Conservation (phyloP, 2,113 vertebrate genomes). For the Cyrtonyx montezumae region DNA sequence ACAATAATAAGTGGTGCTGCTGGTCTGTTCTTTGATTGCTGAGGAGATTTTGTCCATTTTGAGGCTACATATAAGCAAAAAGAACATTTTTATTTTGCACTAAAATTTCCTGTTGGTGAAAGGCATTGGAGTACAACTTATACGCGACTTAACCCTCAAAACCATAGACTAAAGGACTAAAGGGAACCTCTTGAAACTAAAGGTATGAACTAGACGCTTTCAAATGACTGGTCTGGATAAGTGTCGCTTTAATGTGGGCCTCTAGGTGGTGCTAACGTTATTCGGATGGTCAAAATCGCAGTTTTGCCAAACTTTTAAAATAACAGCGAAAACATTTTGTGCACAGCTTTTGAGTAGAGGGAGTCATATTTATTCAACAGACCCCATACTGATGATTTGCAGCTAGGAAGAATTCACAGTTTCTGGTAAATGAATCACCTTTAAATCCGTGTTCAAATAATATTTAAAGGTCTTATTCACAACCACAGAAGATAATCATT, state of each 20-base stretch:
- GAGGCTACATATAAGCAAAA: background rate
- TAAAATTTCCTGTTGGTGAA: background rate
- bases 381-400: background rate
- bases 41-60: background rate
- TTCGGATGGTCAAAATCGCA: background rate
- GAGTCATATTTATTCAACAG: background rate
- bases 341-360: background rate
- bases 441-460: background rate
- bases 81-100: background rate
- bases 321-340: background rate
- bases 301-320: background rate
- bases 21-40: background rate
- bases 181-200: background rate
- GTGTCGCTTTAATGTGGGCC: background rate
- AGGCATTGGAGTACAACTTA: background rate
- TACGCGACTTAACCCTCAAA: background rate
- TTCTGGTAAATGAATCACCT: background rate
- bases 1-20: background rate
- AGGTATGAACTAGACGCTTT: background rate
- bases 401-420: background rate
- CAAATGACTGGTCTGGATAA: background rate
- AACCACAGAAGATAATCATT: background rate
- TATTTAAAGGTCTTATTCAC: background rate
- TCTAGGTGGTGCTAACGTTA: conserved; percentile 61
- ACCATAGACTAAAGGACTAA: background rate